Evolutionary conservation across 2,113 vertebrate species (phyloP), one percentile per base, ranked within the genome.

Genomic region (Toxotes chatareus): DNA sequence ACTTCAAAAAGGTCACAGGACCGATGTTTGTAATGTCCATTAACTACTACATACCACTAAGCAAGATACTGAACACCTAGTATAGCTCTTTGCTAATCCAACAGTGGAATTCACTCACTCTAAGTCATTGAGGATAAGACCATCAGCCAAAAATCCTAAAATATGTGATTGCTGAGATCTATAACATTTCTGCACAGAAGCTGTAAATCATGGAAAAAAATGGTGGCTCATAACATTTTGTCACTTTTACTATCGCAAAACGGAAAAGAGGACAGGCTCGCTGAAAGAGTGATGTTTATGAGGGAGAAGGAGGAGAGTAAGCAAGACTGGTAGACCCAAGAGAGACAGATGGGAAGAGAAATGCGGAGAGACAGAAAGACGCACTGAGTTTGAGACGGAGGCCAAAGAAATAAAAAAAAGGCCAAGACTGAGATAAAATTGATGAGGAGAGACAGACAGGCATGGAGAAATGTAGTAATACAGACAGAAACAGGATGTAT

Each of bases 241-340:
- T 89, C 76, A 81, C 80, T 80, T 88, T 78, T 61, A 83, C 65
- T 66, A 66, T 66, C 8, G 0, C 69, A 79, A 68, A 85, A 74
- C 8, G 14, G 68, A 79, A 76, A 84, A 74, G 69, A 76, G 53
- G 34, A 56, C 74, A 63, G 80, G 76, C 69, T 64, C 60, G 40
- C 66, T 55, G 65, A 83, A 73, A 73, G 49, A 80, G 63, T 66
- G 66, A 40, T 88, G 66, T 88, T 86, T 84, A 65, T 79, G 82
- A 66, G 79, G 60, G 44, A 69, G 64, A 68, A 65, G 36, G 46
- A 70, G 82, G 82, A 80, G 63, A 68, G 82, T 76, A 83, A 79
- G 72, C 71, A 78, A 56, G 78, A 85, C 80, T 62, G 47, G 87
- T 66, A 38, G 61, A 76, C 55, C 70, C 16, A 38, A 42, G 38